phyloP scores from a whole-genome alignment of 2,888 invertebrate species.

The Morinoia aosen region DNA sequence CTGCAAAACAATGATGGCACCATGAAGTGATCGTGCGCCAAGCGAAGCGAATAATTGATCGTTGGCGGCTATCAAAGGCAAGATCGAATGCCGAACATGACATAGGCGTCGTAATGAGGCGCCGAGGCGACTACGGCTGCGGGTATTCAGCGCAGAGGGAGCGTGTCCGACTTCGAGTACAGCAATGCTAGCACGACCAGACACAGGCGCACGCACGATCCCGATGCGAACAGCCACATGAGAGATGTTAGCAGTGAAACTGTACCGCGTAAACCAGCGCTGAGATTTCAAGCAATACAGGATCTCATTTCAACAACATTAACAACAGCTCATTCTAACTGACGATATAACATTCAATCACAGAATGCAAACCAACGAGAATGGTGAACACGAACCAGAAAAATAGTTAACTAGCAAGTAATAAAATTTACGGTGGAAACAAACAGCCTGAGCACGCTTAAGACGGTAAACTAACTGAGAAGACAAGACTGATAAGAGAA shows the following conservation, averaged over 20 bases:
- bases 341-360: neutral
- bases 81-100: constrained; percentile 50
- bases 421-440: neutral
- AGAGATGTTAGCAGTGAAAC: neutral
- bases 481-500: neutral
- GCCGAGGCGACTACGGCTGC: neutral
- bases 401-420: neutral
- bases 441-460: neutral
- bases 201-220: neutral
- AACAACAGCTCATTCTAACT: neutral
- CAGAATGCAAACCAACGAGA: neutral
- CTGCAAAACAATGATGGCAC: neutral
- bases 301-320: neutral
- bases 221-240: too few relatives aligned
- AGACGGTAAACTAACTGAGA: neutral
- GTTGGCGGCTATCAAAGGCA: constrained; percentile 26
- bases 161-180: neutral
- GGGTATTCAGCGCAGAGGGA: neutral
- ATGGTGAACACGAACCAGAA: too few relatives aligned
- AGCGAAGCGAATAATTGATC: constrained; percentile 45
- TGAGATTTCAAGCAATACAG: neutral
- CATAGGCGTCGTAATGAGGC: constrained; percentile 39
- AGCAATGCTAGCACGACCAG: neutral
- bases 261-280: neutral
- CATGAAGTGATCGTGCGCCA: neutral